phyloP scores from a whole-genome alignment of 1,140 invertebrate species.

The Diachasma alloeum region DNA sequence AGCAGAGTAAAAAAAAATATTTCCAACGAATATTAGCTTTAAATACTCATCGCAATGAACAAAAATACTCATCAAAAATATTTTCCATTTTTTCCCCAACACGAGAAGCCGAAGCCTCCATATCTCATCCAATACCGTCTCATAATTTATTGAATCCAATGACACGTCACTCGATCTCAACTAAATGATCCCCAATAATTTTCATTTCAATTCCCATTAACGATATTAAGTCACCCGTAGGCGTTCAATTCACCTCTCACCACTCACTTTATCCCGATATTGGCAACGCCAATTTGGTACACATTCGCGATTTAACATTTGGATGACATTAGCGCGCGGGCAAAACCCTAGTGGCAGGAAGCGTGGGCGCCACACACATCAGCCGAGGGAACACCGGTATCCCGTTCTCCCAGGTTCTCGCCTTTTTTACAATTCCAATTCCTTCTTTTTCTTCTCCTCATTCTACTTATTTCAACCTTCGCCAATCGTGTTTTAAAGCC shows the following conservation, averaged over 20 bases:
- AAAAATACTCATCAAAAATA: too few relatives aligned
- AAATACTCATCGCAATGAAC: too few relatives aligned
- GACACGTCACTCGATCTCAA: too few relatives aligned
- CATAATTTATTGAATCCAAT: too few relatives aligned
- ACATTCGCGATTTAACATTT: conserved; percentile 1
- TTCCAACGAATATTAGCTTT: too few relatives aligned
- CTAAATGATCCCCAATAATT: too few relatives aligned
- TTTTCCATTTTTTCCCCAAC: too few relatives aligned
- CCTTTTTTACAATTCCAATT: neutral
- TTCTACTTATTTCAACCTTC: neutral
- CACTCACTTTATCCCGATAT: neutral
- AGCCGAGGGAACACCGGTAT: neutral
- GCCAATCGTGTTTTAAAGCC: conserved; percentile 13
- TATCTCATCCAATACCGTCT: too few relatives aligned
- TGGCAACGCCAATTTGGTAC: neutral
- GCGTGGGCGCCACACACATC: conserved; percentile 4
- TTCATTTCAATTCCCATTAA: too few relatives aligned
- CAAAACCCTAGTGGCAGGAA: neutral
- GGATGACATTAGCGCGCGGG: neutral
- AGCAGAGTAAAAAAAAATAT: too few relatives aligned
- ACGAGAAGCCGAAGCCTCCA: too few relatives aligned
- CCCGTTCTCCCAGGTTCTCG: conserved; percentile 2
- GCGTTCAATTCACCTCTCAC: neutral
- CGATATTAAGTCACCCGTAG: neutral
- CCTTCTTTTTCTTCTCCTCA: neutral